Base-by-base conservation (phyloP, 2,888 invertebrate genomes). In the Xanthorhoe spadicearia region DNA sequence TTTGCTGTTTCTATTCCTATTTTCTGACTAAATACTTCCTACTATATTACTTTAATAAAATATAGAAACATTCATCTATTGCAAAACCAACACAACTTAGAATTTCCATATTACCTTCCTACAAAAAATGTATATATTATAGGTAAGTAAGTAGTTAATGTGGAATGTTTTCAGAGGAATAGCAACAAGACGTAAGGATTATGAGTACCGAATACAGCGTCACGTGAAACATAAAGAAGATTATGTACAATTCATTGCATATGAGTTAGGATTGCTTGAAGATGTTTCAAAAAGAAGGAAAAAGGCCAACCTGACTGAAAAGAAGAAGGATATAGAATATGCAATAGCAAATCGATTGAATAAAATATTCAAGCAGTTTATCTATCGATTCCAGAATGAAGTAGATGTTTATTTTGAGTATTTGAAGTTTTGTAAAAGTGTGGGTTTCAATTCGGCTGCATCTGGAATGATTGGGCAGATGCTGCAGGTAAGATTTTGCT, bases 371-470 rank as follows among this genome's bases (percentile, higher is more conserved):
- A 95, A 95, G 81, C 95, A 95, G 74, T 95, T 95, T 18, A 92
- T 96, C 61, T 91, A 92, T 38, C 93, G 95, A 71, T 97, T 96
- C 80, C 95, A 96, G 76, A 94, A 95, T 78, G 96, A 97, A 80
- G 87, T 96, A 48, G 94, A 95, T 72, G 92, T 97, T 63, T 97
- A 96, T 95, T 93, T 96, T 77, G 95, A 96, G 51, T 96, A 96
- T 78, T 95, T 98, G 60, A 96, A 96, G 77, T 98, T 97, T 83
- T 96, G 96, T 77, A 95, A 95, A 76, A 94, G 95, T 82, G 95
- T 95, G 28, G 93, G 94, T 7, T 94, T 94, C 74, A 85, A 91
- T 23, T 82, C 90, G 59, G 94, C 94, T 54, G 93, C 95, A 17
- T 92, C 94, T 8, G 89, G 92, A 15, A 93, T 94, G 59, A 94